These are phyloP conservation scores for Squalus acanthias DNA, from an alignment of 2,797 vertebrate genomes.

Conservation along the genomic window DNA sequence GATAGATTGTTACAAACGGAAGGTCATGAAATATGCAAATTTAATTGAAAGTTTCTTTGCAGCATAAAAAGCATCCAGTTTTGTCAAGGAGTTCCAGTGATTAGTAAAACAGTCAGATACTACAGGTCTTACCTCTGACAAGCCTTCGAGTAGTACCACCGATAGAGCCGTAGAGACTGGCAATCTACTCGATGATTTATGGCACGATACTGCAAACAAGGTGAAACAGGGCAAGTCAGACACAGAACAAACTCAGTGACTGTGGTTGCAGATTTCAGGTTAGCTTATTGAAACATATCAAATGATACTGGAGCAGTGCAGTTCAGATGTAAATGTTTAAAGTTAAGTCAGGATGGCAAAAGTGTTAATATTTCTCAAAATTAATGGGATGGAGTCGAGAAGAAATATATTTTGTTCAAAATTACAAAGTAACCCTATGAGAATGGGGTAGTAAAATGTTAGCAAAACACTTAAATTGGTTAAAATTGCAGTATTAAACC, in stretches of 20 bases:
- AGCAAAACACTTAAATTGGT: background rate
- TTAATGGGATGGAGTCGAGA: background rate
- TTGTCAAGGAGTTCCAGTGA: background rate
- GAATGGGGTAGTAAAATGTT: background rate
- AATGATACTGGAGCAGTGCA: background rate
- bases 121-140: conserved; percentile 75
- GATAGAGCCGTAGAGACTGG: conserved; percentile 72
- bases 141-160: conserved; percentile 78
- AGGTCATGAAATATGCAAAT: background rate
- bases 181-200: conserved; percentile 86
- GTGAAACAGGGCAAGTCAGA: background rate
- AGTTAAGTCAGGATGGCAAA: too few relatives aligned
- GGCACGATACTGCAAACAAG: conserved; percentile 74
- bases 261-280: background rate
- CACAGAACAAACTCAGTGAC: background rate
- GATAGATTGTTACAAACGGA: background rate
- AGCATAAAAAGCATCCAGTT: background rate
- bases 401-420: background rate
- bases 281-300: background rate
- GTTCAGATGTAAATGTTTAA: background rate
- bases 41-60: background rate
- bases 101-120: too few relatives aligned
- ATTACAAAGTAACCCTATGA: background rate
- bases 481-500: background rate
- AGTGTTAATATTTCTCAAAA: background rate